These are phyloP conservation scores for Anabas testudineus DNA, from an alignment of 2,797 vertebrate genomes.

Conservation along the genomic window DNA sequence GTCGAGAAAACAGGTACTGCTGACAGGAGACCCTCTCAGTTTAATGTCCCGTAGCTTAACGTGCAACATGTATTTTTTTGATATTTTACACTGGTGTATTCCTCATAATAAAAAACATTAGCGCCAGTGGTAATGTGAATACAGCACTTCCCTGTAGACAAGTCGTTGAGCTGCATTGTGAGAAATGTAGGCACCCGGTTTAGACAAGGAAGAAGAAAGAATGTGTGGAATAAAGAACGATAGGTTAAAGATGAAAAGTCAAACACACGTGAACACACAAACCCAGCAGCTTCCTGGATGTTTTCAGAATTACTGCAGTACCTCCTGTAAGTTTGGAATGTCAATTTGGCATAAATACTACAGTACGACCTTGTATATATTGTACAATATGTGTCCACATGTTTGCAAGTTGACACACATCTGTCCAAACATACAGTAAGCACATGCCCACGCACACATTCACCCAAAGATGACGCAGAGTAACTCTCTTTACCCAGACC, in stretches of 20 bases:
- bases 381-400: background rate
- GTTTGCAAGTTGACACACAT: conserved; percentile 18
- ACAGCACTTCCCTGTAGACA: background rate
- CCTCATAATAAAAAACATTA: no score
- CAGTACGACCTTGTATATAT: background rate
- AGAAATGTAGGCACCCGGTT: background rate
- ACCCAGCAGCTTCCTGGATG: background rate
- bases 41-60: conserved; percentile 9
- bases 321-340: background rate
- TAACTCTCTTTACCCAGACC: conserved; percentile 12
- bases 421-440: conserved; percentile 23
- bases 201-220: background rate
- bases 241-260: no score
- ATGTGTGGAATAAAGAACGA: no score
- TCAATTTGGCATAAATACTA: conserved; percentile 1
- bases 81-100: no score
- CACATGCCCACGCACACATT: conserved; percentile 7
- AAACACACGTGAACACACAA: background rate
- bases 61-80: background rate
- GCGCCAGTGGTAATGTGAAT: background rate
- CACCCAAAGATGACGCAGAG: background rate
- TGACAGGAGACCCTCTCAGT: conserved; percentile 22
- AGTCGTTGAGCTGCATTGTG: background rate
- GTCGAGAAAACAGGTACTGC: conserved; percentile 33
- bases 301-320: background rate